These are phyloP conservation scores for Dryobates pubescens DNA, from an alignment of 2,797 vertebrate genomes.

Conservation along the genomic window DNA sequence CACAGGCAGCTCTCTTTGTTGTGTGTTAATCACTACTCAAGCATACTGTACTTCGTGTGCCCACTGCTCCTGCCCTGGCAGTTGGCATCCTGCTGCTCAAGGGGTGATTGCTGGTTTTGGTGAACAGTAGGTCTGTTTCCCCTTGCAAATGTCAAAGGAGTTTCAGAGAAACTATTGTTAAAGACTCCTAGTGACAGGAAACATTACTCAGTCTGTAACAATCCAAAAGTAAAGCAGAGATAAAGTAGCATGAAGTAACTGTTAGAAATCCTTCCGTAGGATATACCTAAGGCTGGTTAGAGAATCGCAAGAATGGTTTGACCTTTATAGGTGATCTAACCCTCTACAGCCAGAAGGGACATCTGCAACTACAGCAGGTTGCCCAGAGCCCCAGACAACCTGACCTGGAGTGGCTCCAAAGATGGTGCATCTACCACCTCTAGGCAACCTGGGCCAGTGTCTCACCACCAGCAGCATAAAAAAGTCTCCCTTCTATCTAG, in stretches of 20 bases:
- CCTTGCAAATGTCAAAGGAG: neutral
- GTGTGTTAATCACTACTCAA: constrained; percentile 32
- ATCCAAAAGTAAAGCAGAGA: neutral
- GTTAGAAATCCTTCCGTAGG: neutral
- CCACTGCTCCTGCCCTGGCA: constrained; percentile 10
- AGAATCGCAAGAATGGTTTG: neutral
- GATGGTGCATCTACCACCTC: too few species aligned
- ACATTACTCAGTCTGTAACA: neutral
- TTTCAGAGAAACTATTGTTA: neutral
- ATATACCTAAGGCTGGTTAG: neutral
- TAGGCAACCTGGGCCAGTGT: too few species aligned
- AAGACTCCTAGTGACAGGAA: neutral
- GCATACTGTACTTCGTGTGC: neutral
- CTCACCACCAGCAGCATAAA: too few species aligned
- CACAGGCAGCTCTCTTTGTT: constrained; percentile 26
- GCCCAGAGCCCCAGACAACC: too few species aligned
- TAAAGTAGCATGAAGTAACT: neutral
- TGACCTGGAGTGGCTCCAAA: too few species aligned
- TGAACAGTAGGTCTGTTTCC: neutral
- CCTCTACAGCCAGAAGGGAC: neutral
- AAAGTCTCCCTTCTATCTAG: neutral
- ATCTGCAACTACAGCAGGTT: too few species aligned
- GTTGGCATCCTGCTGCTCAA: neutral
- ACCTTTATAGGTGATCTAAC: neutral
- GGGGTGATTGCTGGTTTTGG: constrained; percentile 19